Evolutionary conservation across 1,140 invertebrate genomes (phyloP).

Genomic region (Drosophila fuyamai): DNA sequence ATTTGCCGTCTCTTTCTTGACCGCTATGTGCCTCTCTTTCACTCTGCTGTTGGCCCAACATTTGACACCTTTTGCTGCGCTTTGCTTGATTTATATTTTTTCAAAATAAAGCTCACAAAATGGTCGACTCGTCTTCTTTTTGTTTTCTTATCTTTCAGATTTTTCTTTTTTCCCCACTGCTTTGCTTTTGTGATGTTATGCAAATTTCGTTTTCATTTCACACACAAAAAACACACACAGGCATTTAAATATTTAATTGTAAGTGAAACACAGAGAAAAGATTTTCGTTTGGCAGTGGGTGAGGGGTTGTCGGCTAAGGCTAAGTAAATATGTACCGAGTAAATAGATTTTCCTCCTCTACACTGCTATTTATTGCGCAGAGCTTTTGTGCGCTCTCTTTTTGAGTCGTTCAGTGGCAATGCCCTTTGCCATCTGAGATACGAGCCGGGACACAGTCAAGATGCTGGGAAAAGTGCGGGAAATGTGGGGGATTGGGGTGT

Average conservation of each 20-base stretch:
- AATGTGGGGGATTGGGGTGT: background rate
- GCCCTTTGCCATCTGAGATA: constrained; percentile 82
- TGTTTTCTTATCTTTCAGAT: constrained; percentile 15
- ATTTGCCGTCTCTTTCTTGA: constrained; percentile 15
- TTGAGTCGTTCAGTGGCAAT: constrained; percentile 68
- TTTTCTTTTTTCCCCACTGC: constrained; percentile 5
- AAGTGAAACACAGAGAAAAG: constrained; percentile 56
- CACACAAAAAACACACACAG: constrained; percentile 23
- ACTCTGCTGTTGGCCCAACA: constrained; percentile 11
- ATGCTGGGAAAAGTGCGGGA: constrained; percentile 6
- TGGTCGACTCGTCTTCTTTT: constrained; percentile 42
- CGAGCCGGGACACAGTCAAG: constrained; percentile 22
- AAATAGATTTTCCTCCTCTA: constrained; percentile 44
- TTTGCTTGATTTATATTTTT: constrained; percentile 49
- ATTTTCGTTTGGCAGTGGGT: background rate
- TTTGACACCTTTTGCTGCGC: constrained; percentile 43
- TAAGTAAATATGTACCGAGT: constrained; percentile 55
- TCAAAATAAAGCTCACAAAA: constrained; percentile 35
- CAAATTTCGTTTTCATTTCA: constrained; percentile 67
- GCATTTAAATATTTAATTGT: constrained; percentile 79
- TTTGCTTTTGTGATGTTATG: constrained; percentile 61
- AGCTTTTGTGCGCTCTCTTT: constrained; percentile 71
- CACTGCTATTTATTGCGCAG: constrained; percentile 76
- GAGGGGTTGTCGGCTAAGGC: background rate
- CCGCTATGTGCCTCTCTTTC: background rate